Conservation (phyloP, 1,140 invertebrate genomes). For the fruit fly (Drosophila melanogaster) region Release_6_plus_ISO1_MT NC_004354.4:17816001-17816500, state of each 20-base stretch:
- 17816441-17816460: not conserved
- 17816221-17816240: not conserved
- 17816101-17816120: slow-evolving; percentile 70
- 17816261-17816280: not conserved
- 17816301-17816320: slow-evolving; percentile 61
- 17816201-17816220: slow-evolving; percentile 41
- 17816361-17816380: slow-evolving; percentile 78
- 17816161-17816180: slow-evolving; percentile 83
- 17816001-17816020: slow-evolving; percentile 38
- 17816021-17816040: slow-evolving; percentile 75
- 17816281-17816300: slow-evolving; percentile 4
- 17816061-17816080: slow-evolving; percentile 65
- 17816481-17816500: no score
- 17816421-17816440: not conserved
- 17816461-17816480: no score
- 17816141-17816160: slow-evolving; percentile 34
- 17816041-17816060: slow-evolving; percentile 43
- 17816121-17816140: slow-evolving; percentile 3
- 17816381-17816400: slow-evolving; percentile 21
- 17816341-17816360: slow-evolving; percentile 83
- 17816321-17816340: slow-evolving; percentile 83
- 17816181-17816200: slow-evolving; percentile 83
- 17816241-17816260: not conserved
- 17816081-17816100: slow-evolving; percentile 83
- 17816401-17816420: slow-evolving; percentile 9